Percentiles rank a stretch among this genome's conserved stretches.
phyloP scores from a whole-genome alignment of 37 sponge, comb jelly and placozoan genomes.

The Beroe forskalii region DNA sequence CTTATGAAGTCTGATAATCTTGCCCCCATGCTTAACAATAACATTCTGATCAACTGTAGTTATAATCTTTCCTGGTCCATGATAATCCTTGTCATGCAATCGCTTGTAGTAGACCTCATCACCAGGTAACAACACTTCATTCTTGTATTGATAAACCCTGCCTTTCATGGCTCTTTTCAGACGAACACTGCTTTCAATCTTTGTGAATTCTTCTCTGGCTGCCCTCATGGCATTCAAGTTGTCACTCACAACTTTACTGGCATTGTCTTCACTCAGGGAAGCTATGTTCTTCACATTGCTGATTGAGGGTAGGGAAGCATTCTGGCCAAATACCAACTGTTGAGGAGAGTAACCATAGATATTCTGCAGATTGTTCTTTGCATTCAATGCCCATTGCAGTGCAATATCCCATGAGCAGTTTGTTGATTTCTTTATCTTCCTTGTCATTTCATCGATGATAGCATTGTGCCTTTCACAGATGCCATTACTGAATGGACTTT shows the following conservation, averaged over 20 bases:
- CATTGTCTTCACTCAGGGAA: neutral
- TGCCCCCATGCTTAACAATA: neutral
- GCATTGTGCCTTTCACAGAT: constrained; percentile 2
- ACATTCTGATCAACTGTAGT: neutral
- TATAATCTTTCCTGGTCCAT: neutral
- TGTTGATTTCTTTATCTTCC: no score
- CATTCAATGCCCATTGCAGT: neutral
- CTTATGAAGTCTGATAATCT: neutral
- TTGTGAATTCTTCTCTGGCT: no score
- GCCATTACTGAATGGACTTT: neutral
- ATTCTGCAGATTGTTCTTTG: neutral
- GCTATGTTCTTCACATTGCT: neutral
- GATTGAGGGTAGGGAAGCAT: neutral
- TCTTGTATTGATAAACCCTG: no score
- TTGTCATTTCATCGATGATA: neutral
- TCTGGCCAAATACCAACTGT: neutral
- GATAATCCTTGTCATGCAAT: neutral
- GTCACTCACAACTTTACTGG: neutral
- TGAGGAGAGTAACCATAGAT: neutral
- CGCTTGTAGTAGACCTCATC: neutral
- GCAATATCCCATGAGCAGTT: no score
- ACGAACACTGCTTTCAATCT: neutral
- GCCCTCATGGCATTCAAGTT: constrained; percentile 2
- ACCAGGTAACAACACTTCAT: no score
- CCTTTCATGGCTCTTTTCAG: neutral